phyloP scores from a whole-genome alignment of 2,888 invertebrate species.

The Andrena hattorfiana region DNA sequence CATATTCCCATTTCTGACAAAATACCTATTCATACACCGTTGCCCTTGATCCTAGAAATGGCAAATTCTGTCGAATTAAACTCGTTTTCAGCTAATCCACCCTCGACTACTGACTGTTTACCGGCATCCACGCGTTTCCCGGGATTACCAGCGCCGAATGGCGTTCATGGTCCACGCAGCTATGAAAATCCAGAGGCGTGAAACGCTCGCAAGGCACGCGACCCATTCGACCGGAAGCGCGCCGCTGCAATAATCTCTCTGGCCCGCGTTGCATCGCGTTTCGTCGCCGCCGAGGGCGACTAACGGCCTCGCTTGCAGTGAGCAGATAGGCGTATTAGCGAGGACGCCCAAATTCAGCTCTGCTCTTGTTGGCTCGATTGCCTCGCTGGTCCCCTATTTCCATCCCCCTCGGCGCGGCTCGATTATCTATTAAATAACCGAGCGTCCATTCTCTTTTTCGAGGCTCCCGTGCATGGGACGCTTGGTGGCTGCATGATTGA shows the following conservation, averaged over 20 bases:
- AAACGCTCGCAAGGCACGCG: neutral
- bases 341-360: neutral
- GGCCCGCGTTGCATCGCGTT: neutral
- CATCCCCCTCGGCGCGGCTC: neutral
- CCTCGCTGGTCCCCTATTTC: neutral
- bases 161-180: neutral
- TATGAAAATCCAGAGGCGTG: slow-evolving; percentile 9
- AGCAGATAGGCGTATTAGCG: slow-evolving; percentile 7
- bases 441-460: neutral
- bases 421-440: neutral
- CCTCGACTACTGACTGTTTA: neutral
- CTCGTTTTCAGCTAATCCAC: neutral
- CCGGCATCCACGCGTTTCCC: neutral
- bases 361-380: neutral
- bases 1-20: neutral
- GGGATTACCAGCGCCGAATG: neutral
- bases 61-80: neutral
- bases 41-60: neutral
- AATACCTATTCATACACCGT: neutral
- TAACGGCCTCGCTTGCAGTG: slow-evolving; percentile 6
- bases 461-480: neutral
- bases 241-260: neutral
- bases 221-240: slow-evolving; percentile 14
- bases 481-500: neutral
- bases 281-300: neutral